A percentile compares a stretch with the other conserved stretches of the same genome.
phyloP scores from a whole-genome alignment of 2,888 invertebrate genomes.

The Malacosoma neustria region DNA sequence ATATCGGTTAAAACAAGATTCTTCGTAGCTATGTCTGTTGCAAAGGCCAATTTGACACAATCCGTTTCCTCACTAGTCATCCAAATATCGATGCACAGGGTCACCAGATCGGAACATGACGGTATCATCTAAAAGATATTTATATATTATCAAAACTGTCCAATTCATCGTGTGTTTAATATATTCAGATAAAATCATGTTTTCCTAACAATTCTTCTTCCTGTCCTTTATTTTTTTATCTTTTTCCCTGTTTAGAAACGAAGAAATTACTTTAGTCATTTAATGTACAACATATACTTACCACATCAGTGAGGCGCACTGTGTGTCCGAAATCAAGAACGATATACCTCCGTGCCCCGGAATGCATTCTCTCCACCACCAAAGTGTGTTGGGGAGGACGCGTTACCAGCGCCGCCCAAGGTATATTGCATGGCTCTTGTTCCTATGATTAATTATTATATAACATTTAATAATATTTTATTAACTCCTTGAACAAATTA shows the following conservation, averaged over 20 bases:
- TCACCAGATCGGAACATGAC: slow-evolving; percentile 86
- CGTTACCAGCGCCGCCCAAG: slow-evolving; percentile 86
- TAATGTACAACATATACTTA: slow-evolving; percentile 31
- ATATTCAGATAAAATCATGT: too few species aligned
- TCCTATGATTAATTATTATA: too few species aligned
- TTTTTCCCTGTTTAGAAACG: too few species aligned
- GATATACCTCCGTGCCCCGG: slow-evolving; percentile 93
- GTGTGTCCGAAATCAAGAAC: slow-evolving; percentile 93
- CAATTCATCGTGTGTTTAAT: too few species aligned
- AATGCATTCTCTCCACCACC: slow-evolving; percentile 94
- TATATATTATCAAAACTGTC: too few species aligned
- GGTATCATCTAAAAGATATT: slow-evolving; percentile 79
- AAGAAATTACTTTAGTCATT: too few species aligned
- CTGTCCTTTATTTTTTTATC: too few species aligned
- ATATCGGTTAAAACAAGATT: slow-evolving; percentile 91
- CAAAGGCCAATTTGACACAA: slow-evolving; percentile 87
- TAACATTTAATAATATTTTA: too few species aligned
- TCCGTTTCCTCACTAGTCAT: slow-evolving; percentile 89
- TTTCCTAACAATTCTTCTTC: too few species aligned
- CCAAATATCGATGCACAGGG: slow-evolving; percentile 93
- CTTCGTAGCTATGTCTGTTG: slow-evolving; percentile 90
- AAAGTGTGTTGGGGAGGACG: slow-evolving; percentile 89
- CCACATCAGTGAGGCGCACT: slow-evolving; percentile 88
- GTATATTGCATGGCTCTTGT: slow-evolving; percentile 64
- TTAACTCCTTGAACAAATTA: too few species aligned